Evolutionary conservation across 2,113 vertebrate genomes (phyloP), one percentile per base, ranked within the genome.

Genomic region (human): DNA sequence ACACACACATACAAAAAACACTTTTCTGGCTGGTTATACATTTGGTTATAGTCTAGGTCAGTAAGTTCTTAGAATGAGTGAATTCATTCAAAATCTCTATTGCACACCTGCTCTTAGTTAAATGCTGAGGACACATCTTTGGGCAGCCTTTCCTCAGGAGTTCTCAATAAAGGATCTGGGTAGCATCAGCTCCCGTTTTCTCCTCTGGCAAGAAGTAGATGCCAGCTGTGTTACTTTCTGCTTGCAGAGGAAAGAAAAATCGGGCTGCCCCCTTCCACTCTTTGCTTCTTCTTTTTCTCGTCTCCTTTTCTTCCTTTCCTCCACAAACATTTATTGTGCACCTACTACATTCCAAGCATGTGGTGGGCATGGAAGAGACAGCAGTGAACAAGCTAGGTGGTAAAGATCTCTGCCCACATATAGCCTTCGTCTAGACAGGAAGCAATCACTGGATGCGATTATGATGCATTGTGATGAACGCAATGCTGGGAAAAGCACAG

Each of bases 391-490:
- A 27, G 66, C 43, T 8, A 10, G 78, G 23, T 10, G 5, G 10
- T 0, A 1, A 61, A 4, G 40, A 9, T 4, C 10, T 32, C 52
- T 35, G n/a, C 38, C 50, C 35, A 35, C 1, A 0, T 2, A 1
- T 0, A n/a, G 75, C 66, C 48, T 13, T 3, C 16, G 3, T 27
- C 64, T 73, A 32, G 32, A 93, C 27, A 35, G 59, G 32, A 61
- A 43, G 14, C 40, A 6, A 20, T 61, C 32, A 22, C 32, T 50
- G 18, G 48, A 73, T 7, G 3, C 27, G 17, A 2, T 35, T 27
- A 25, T 2, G 3, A 50, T 32, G 35, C 8, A 6, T 10, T 18
- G 6, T 43, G 23, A 43, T 0, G 5, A 52, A 59, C 6, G 18
- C 27, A 11, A n/a, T 22, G 27, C 22, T 20, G 6, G 12, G 45